A percentile compares a stretch with the other conserved stretches of the same genome.
Evolutionary conservation across 2,888 invertebrate genomes (phyloP).

Genomic region (Pollenia angustigena): DNA sequence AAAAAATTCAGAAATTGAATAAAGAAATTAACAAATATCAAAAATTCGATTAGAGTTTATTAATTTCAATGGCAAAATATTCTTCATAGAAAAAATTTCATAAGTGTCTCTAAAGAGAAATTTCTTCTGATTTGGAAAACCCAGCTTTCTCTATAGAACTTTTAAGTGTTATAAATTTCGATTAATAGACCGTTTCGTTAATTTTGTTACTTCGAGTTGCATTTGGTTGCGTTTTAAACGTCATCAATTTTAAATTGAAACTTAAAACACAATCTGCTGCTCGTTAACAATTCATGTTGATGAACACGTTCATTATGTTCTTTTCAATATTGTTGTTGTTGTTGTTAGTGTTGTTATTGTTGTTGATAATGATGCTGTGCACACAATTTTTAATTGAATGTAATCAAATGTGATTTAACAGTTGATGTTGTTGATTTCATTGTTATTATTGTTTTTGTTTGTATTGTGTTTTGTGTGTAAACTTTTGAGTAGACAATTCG

Average conservation of each 20-base stretch:
- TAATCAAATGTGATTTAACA: conserved; percentile 68
- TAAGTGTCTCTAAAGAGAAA: too few species aligned
- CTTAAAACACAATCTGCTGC: not conserved
- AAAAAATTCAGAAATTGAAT: too few species aligned
- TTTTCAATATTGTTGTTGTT: not conserved
- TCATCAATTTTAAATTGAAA: conserved; percentile 10
- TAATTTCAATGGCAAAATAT: too few species aligned
- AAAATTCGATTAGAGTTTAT: too few species aligned
- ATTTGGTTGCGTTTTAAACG: conserved; percentile 1
- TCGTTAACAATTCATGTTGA: not conserved
- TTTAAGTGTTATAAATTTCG: too few species aligned
- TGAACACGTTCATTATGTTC: conserved; percentile 21
- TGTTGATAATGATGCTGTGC: conserved; percentile 31
- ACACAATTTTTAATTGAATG: conserved; percentile 67
- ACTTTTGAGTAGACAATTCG: conserved; percentile 64
- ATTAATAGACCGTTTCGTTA: too few species aligned
- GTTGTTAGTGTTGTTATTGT: too few species aligned
- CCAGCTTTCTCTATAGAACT: too few species aligned
- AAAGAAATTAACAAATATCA: too few species aligned
- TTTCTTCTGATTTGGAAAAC: too few species aligned
- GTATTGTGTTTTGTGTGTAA: conserved; percentile 23
- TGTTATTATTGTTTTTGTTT: conserved; percentile 65
- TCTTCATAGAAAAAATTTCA: too few species aligned
- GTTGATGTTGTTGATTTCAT: conserved; percentile 61
- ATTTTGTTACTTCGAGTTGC: not conserved